Percentiles rank a stretch among this genome's conserved stretches.
phyloP scores from a whole-genome alignment of 2,113 vertebrate species.

The Phrynosoma blainvillii region DNA sequence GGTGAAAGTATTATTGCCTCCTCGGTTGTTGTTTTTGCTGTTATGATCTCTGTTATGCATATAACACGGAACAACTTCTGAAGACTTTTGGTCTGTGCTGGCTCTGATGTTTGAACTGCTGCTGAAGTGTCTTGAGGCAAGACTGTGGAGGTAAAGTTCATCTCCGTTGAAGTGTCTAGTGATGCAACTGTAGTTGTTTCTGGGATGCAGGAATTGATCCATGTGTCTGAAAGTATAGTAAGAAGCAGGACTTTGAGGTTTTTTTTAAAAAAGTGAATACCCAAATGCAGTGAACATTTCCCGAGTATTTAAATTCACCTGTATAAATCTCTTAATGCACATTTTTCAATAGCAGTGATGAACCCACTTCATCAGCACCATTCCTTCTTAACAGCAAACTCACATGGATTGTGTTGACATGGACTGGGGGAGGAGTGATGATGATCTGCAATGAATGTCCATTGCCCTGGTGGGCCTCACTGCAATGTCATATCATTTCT shows the following conservation, averaged over 20 bases:
- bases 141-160: not conserved
- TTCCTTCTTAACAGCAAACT: not conserved
- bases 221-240: constrained; percentile 64
- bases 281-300: not conserved
- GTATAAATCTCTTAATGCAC: not conserved
- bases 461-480: too few relatives aligned
- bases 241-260: constrained; percentile 3
- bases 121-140: constrained; percentile 28
- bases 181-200: constrained; percentile 58
- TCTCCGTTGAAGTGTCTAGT: constrained; percentile 29
- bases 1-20: not conserved
- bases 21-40: constrained; percentile 51
- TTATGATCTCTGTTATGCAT: constrained; percentile 68
- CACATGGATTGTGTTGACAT: not conserved
- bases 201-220: constrained; percentile 76
- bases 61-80: constrained; percentile 41
- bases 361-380: not conserved
- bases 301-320: not conserved
- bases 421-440: not conserved
- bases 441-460: too few relatives aligned
- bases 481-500: too few relatives aligned
- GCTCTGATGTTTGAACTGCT: not conserved
- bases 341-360: not conserved
- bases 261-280: not conserved
- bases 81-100: not conserved